Conservation (phyloP, 2,888 invertebrate species). For the Callinectes sapidus region DNA sequence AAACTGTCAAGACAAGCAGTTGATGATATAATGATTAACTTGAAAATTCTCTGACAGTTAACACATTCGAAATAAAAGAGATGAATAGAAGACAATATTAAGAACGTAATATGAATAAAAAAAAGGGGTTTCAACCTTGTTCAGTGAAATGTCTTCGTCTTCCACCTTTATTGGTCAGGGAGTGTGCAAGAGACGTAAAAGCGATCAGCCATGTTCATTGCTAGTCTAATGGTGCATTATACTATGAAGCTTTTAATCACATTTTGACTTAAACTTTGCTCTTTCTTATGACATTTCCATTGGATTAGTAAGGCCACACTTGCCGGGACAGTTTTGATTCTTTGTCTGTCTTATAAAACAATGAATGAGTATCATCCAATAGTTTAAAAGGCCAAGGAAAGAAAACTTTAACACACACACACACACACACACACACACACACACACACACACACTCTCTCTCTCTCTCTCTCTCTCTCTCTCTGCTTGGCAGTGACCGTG, state of each 20-base stretch:
- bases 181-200: background rate
- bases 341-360: background rate
- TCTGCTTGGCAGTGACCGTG: slow-evolving; percentile 7
- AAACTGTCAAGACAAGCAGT: too few species aligned
- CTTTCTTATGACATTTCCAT: background rate
- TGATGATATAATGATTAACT: too few species aligned
- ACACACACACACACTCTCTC: slow-evolving; percentile 12
- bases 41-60: too few species aligned
- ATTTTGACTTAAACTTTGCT: background rate
- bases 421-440: slow-evolving; percentile 28
- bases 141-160: background rate
- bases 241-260: too few species aligned
- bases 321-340: background rate
- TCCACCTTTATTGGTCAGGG: background rate
- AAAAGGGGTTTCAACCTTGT: background rate
- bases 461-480: too few species aligned
- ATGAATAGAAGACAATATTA: background rate
- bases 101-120: background rate
- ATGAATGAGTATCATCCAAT: too few species aligned
- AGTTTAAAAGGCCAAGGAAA: background rate
- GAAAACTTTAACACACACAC: background rate
- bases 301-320: background rate
- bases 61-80: background rate
- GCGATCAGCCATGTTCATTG: background rate
- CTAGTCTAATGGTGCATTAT: background rate